Evolutionary conservation across 2,113 vertebrate species (phyloP).

Genomic region (Megaceryle maxima): DNA sequence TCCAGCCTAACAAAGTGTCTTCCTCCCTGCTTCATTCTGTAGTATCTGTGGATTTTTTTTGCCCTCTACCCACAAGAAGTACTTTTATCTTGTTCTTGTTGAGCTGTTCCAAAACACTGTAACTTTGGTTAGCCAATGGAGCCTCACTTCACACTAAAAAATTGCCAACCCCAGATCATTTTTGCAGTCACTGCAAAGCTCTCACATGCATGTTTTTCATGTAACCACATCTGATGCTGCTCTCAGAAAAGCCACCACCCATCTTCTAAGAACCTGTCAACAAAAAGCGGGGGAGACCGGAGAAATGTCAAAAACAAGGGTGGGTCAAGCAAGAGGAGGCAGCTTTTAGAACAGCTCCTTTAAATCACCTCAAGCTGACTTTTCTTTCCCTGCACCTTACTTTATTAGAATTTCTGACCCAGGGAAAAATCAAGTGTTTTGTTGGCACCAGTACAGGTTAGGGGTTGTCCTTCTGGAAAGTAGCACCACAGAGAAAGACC

Average conservation of each 20-base stretch:
- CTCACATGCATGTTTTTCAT: background rate
- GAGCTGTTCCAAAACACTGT: background rate
- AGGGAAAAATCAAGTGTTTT: background rate
- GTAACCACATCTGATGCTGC: slow-evolving; percentile 14
- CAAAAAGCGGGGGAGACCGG: background rate
- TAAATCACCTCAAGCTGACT: background rate
- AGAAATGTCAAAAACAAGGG: slow-evolving; percentile 67
- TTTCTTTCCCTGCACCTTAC: background rate
- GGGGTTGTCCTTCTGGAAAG: too few relatives aligned
- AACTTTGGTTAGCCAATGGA: background rate
- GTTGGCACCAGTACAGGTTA: too few relatives aligned
- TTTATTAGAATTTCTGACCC: background rate
- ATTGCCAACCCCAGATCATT: background rate
- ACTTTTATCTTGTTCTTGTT: background rate
- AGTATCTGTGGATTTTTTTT: background rate
- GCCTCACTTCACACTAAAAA: background rate
- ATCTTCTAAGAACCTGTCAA: slow-evolving; percentile 53
- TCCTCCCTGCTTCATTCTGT: background rate
- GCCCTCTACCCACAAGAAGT: background rate
- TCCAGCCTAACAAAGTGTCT: background rate
- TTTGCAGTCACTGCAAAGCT: background rate
- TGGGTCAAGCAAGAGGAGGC: background rate
- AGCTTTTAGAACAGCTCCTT: background rate
- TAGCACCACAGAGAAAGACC: too few relatives aligned
- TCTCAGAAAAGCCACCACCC: slow-evolving; percentile 47